phyloP scores from a whole-genome alignment of 1,140 invertebrate species.

The Ruditapes philippinarum region DNA sequence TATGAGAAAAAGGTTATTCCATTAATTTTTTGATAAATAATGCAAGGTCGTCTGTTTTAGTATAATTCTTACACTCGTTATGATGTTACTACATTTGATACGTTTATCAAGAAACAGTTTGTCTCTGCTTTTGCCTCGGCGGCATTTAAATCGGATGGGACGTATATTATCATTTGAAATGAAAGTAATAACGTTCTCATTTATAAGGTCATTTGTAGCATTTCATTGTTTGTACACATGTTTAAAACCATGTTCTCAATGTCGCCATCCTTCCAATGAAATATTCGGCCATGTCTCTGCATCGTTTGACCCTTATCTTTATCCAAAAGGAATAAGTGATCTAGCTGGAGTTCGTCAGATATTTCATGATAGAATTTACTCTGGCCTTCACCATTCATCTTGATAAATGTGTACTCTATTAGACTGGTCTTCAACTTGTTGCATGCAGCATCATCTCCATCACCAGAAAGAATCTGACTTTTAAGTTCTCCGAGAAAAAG shows the following conservation, averaged over 20 bases:
- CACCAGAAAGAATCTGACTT: background rate
- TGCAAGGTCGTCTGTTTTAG: background rate
- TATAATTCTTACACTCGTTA: background rate
- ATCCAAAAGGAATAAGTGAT: background rate
- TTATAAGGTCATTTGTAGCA: too few species aligned
- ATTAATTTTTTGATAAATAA: background rate
- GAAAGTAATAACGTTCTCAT: too few species aligned
- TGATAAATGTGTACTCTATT: background rate
- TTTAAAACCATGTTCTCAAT: background rate
- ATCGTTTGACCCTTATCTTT: background rate
- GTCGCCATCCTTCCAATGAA: background rate
- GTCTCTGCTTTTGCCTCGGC: too few species aligned
- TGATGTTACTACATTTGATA: background rate
- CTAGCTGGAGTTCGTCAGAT: background rate
- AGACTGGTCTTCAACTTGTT: background rate
- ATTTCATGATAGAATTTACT: background rate
- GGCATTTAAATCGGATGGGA: too few species aligned
- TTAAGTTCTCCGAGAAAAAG: too few species aligned
- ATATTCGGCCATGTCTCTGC: background rate
- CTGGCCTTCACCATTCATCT: background rate
- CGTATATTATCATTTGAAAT: too few species aligned
- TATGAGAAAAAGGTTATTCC: too few species aligned
- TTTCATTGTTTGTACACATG: background rate
- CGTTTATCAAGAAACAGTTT: too few species aligned
- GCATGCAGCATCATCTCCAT: background rate